A percentile compares a stretch with the other conserved stretches of the same genome.
These are phyloP conservation scores for Ametastegia equiseti DNA, from an alignment of 2,888 invertebrate genomes.

Conservation along the genomic window DNA sequence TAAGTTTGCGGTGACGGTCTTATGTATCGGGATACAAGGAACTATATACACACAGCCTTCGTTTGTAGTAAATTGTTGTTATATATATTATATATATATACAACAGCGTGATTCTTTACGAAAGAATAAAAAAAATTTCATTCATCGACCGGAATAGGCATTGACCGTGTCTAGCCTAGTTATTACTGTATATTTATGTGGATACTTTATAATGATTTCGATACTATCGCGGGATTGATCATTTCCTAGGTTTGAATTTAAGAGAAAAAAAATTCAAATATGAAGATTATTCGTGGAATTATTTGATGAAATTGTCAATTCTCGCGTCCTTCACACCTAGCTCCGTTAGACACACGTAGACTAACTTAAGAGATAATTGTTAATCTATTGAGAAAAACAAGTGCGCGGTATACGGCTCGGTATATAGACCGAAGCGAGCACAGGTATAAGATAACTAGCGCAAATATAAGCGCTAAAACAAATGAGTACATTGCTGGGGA, in stretches of 20 bases:
- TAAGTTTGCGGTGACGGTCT: constrained; percentile 6
- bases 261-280: not conserved
- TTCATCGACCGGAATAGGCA: constrained; percentile 36
- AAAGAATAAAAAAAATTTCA: constrained; percentile 4
- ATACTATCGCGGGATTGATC: not conserved
- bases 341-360: not conserved
- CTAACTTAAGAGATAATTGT: constrained; percentile 7
- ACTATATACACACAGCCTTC: not conserved
- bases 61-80: constrained; percentile 19
- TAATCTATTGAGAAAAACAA: constrained; percentile 40
- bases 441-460: constrained; percentile 37
- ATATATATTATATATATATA: constrained; percentile 8
- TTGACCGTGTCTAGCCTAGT: constrained; percentile 43
- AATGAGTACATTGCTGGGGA: constrained; percentile 10
- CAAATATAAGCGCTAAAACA: constrained; percentile 27
- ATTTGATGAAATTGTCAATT: not conserved
- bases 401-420: not conserved
- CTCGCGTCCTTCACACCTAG: not conserved
- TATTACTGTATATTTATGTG: constrained; percentile 8
- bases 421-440: constrained; percentile 38
- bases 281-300: too few species aligned
- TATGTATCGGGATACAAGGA: not conserved
- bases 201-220: not conserved
- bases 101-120: not conserved
- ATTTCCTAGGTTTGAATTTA: not conserved